These are phyloP conservation scores for Onchidella celtica DNA, from an alignment of 2,888 invertebrate genomes.

Conservation along the genomic window DNA sequence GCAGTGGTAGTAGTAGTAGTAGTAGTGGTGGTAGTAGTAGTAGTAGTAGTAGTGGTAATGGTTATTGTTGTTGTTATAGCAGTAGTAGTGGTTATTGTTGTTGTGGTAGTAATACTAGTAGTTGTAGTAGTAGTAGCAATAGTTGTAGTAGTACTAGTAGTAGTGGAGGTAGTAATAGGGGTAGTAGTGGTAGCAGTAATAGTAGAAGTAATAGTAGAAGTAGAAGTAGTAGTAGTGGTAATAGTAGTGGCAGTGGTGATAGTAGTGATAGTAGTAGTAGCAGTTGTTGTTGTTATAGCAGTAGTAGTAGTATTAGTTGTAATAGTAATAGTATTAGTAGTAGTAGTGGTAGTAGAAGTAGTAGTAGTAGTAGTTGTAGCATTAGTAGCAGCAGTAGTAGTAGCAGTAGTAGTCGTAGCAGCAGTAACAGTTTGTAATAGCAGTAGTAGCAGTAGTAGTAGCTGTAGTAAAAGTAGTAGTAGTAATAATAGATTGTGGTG, in stretches of 20 bases:
- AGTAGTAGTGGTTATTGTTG: not conserved
- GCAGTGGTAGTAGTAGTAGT: not conserved
- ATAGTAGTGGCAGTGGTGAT: not conserved
- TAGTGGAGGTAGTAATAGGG: not conserved
- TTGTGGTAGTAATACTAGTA: not conserved
- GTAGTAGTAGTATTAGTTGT: not conserved
- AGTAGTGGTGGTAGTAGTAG: not conserved
- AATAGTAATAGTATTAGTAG: not conserved
- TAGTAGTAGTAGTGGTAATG: not conserved
- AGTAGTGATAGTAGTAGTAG: not conserved
- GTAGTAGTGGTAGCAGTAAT: not conserved
- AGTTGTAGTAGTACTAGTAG: not conserved
- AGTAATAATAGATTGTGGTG: not conserved
- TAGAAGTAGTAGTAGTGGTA: not conserved
- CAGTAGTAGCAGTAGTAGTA: not conserved
- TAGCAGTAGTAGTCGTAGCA: not conserved
- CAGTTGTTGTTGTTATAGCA: not conserved
- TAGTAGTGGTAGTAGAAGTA: not conserved
- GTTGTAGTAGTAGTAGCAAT: not conserved
- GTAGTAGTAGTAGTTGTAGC: not conserved
- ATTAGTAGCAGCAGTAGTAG: not conserved
- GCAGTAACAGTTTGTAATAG: not conserved
- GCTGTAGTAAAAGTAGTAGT: not conserved
- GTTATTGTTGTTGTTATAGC: not conserved
- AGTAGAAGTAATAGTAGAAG: not conserved